Evolutionary conservation across 2,888 invertebrate species (phyloP).

Genomic region (Dorcus parallelipipedus): DNA sequence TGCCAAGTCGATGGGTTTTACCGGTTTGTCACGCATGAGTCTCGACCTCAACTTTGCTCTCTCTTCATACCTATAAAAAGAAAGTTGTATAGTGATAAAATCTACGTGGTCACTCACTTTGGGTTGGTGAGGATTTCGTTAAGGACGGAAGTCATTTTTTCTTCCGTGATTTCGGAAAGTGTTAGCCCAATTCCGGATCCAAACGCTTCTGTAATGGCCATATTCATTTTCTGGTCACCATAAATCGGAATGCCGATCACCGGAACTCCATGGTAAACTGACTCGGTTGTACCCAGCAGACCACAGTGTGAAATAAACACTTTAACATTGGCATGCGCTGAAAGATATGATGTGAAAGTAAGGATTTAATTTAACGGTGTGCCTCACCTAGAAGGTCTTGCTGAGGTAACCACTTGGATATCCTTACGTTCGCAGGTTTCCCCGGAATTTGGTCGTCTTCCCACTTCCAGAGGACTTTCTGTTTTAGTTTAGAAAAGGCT

Average conservation of each 20-base stretch:
- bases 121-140: conserved; percentile 3
- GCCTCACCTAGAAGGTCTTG: conserved; percentile 18
- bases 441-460: conserved; percentile 35
- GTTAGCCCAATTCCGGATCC: conserved; percentile 1
- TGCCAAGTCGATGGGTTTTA: conserved; percentile 24
- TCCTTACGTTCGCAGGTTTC: conserved; percentile 12
- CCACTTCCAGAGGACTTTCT: conserved; percentile 52
- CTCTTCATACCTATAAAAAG: conserved; percentile 1
- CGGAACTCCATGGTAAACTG: conserved; percentile 15
- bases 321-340: conserved; percentile 22
- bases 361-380: no score
- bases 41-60: conserved; percentile 14
- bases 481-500: conserved; percentile 56
- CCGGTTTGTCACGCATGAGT: conserved; percentile 22
- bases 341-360: conserved; percentile 1
- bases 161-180: conserved; percentile 1
- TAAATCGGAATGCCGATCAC: conserved; percentile 16
- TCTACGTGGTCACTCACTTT: conserved; percentile 2
- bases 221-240: conserved; percentile 16
- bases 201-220: conserved; percentile 6
- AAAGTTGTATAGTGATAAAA: background rate
- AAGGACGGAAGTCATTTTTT: conserved; percentile 1
- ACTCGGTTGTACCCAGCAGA: conserved; percentile 13
- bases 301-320: conserved; percentile 17
- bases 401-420: conserved; percentile 19